Evolutionary conservation across 2,888 invertebrate species (phyloP), one percentile per base, ranked within the genome.

Genomic region (Phania funesta): DNA sequence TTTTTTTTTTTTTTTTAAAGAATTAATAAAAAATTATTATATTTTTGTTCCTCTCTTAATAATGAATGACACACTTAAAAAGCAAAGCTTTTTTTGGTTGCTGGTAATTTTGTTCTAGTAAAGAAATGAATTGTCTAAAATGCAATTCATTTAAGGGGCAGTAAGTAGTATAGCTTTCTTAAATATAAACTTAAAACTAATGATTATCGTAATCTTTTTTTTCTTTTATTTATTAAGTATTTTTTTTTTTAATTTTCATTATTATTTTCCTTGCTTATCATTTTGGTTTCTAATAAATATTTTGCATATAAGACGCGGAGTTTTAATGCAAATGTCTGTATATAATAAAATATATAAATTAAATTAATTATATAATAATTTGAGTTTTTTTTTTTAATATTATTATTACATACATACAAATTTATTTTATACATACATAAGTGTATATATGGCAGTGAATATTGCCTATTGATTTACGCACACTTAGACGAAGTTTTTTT

Each of bases 381-480:
- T n/a, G n/a, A 20, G 46, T 54, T 38, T 64, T 26, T 20, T 44
- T 68, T 38, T 35, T n/a, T n/a, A 38, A 26, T 35, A 6, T 78
- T 29, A 71, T 38, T 11, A 56, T 32, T 50, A 48, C 50, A 46
- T 52, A 79, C 20, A 58, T 46, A 77, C 38, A 67, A 29, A 20
- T 46, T 58, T 60, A n/a, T 7, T 26, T 32, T 62, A 24, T 29
- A 41, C 22, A 32, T 29, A 54, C 29, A 32, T 48, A 16, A n/a
- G n/a, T 32, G 11, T 9, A 11, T 50, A 74, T 74, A 82, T 78
- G 82, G 78, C 78, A 82, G 82, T 78, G 78, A n/a, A 58, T 77
- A 26, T 80, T 82, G 82, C 82, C 78, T 82, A 75, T 78, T 71
- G 58, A 64, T 77, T 77, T 70, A 77, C 56, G 68, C 73, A 68